A percentile compares a stretch with the other conserved stretches of the same genome.
Evolutionary conservation across 2,113 vertebrate genomes (phyloP).

Genomic region (Chaetura pelagica): DNA sequence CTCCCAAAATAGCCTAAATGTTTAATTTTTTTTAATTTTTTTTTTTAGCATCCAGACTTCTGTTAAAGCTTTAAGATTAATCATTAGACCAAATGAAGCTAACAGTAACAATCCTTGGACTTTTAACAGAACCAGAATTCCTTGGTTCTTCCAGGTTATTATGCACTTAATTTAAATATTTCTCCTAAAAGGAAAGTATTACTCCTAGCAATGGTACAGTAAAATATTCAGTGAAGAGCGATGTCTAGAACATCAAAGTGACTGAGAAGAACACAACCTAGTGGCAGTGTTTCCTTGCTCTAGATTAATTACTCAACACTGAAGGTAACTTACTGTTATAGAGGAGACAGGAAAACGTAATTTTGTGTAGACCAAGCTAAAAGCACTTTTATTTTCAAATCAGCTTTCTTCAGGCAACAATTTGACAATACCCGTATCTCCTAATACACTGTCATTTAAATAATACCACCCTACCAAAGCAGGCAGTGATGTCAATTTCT

Average conservation of each 20-base stretch:
- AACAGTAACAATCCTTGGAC: neutral
- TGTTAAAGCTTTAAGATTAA: neutral
- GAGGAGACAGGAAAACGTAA: neutral
- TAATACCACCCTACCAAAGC: neutral
- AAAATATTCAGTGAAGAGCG: neutral
- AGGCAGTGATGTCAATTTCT: neutral
- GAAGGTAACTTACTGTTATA: neutral
- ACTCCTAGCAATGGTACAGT: neutral
- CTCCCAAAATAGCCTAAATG: neutral
- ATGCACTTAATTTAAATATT: neutral
- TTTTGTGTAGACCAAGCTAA: neutral
- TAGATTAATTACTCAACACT: neutral
- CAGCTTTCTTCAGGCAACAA: neutral
- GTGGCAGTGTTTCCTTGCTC: neutral
- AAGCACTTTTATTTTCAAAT: slow-evolving; percentile 2
- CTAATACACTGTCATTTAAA: neutral
- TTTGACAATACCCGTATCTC: neutral
- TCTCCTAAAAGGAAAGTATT: neutral
- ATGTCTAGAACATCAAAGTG: neutral
- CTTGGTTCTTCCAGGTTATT: neutral
- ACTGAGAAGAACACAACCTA: neutral
- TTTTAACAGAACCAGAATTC: neutral
- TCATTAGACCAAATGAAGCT: neutral
- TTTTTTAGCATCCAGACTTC: neutral
- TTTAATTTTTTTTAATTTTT: neutral